Percentiles rank a stretch among this genome's conserved stretches.
Conservation (phyloP, 2,113 vertebrate genomes). For the Peromyscus maniculatus region DNA sequence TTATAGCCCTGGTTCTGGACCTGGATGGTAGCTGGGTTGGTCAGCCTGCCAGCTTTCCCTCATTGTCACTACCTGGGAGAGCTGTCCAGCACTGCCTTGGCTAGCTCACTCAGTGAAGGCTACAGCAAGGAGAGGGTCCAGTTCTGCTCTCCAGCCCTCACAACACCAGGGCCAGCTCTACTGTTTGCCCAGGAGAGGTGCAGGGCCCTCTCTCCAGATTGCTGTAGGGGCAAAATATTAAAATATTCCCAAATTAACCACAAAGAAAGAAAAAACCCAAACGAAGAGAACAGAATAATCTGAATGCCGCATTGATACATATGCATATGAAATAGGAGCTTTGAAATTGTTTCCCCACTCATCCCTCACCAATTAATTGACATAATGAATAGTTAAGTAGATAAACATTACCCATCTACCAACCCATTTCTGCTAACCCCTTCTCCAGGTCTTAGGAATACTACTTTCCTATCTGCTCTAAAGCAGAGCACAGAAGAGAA, state of each 20-base stretch:
- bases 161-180: neutral
- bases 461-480: neutral
- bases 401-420: neutral
- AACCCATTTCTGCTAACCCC: neutral
- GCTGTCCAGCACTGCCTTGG: neutral
- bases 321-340: neutral
- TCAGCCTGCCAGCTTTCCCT: neutral
- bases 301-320: neutral
- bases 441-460: neutral
- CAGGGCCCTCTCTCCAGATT: neutral
- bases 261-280: neutral
- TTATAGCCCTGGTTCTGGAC: neutral
- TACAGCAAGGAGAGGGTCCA: neutral
- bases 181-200: neutral
- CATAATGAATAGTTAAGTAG: neutral
- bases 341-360: neutral
- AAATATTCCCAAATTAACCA: neutral
- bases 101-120: neutral
- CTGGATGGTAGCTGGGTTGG: neutral
- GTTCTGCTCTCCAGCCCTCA: neutral
- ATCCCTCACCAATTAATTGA: neutral
- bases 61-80: neutral
- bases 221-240: neutral
- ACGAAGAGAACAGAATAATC: neutral
- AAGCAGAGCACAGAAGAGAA: neutral